phyloP scores from a whole-genome alignment of 2,888 invertebrate genomes.

The Dyspetes luteomarginatus region DNA sequence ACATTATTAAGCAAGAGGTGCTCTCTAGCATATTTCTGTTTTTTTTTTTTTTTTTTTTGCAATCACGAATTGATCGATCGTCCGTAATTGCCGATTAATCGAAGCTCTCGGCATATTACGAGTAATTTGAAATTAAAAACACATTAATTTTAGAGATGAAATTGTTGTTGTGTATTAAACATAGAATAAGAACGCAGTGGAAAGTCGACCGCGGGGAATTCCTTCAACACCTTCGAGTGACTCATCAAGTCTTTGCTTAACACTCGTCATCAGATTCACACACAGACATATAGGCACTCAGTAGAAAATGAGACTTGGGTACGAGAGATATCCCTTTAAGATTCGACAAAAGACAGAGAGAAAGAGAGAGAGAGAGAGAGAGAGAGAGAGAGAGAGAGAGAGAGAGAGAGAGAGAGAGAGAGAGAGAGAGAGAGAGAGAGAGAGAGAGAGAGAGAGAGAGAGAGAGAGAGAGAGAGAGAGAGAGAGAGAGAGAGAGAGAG shows the following conservation, averaged over 20 bases:
- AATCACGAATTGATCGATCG: conserved; percentile 41
- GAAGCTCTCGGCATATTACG: conserved; percentile 42
- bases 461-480: conserved; percentile 35
- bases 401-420: conserved; percentile 35
- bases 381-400: conserved; percentile 20
- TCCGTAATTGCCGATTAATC: conserved; percentile 54
- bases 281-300: conserved; percentile 3
- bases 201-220: conserved; percentile 42
- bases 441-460: conserved; percentile 21
- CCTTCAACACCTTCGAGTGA: conserved; percentile 53
- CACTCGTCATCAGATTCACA: background rate
- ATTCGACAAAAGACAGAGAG: conserved; percentile 51
- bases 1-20: conserved; percentile 42
- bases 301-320: conserved; percentile 15
- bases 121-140: conserved; percentile 34
- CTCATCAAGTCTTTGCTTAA: conserved; percentile 40
- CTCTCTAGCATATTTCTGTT: conserved; percentile 10
- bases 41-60: conserved; percentile 8
- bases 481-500: conserved; percentile 21
- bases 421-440: conserved; percentile 24
- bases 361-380: conserved; percentile 22
- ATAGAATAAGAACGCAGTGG: conserved; percentile 21
- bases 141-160: conserved; percentile 39
- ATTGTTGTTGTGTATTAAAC: conserved; percentile 29
- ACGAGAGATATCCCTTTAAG: conserved; percentile 33